These are phyloP conservation scores for Aphelocoma coerulescens DNA, from an alignment of 2,113 vertebrate species.

Conservation along the genomic window DNA sequence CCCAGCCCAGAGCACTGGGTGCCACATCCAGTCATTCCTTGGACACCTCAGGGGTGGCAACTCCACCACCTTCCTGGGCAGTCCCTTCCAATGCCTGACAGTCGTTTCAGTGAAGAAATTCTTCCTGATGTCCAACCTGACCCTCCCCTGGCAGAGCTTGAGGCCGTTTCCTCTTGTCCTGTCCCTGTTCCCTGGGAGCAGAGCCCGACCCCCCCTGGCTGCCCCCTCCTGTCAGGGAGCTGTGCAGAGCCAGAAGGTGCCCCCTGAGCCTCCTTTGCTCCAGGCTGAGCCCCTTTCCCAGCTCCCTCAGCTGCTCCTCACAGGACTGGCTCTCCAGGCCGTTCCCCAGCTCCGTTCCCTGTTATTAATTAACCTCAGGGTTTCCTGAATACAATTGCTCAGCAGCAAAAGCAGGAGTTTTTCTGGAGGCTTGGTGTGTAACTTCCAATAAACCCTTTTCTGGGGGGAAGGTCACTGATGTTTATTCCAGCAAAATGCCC, in stretches of 20 bases:
- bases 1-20: neutral
- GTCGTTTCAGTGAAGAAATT: neutral
- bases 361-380: neutral
- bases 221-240: neutral
- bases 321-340: neutral
- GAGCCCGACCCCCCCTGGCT: fast-evolving
- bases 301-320: neutral
- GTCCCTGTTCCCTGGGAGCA: neutral
- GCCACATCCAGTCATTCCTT: neutral
- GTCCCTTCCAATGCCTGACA: fast-evolving
- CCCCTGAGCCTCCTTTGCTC: neutral
- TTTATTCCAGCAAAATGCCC: neutral
- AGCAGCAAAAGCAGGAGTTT: neutral
- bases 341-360: neutral
- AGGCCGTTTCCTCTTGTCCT: fast-evolving
- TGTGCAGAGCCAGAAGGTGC: neutral
- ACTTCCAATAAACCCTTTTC: neutral
- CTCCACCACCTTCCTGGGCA: fast-evolving
- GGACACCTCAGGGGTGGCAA: neutral
- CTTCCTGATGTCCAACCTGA: neutral
- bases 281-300: neutral
- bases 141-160: fast-evolving
- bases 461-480: neutral
- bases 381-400: neutral
- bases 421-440: neutral